Percentiles rank a stretch among this genome's conserved stretches.
These are phyloP conservation scores for Gopherus flavomarginatus DNA, from an alignment of 2,113 vertebrate genomes.

Conservation along the genomic window DNA sequence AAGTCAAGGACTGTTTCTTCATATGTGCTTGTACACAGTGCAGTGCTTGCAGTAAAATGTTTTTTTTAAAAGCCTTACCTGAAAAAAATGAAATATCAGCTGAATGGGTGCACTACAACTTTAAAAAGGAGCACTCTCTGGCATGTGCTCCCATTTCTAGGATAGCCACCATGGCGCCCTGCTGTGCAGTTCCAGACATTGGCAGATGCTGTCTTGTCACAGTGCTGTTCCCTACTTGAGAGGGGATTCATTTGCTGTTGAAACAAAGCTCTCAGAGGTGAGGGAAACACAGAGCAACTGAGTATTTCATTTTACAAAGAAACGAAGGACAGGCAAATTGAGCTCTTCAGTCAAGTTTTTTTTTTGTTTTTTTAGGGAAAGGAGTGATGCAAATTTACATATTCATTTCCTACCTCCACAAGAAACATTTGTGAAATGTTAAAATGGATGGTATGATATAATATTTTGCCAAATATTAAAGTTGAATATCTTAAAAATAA, in stretches of 20 bases:
- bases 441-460: background rate
- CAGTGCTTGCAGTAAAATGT: fast-evolving
- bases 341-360: background rate
- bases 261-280: background rate
- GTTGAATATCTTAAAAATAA: background rate
- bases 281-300: background rate
- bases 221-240: background rate
- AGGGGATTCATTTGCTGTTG: slow-evolving; percentile 41
- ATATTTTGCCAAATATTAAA: background rate
- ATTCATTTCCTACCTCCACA: background rate
- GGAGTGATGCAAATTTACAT: fast-evolving
- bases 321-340: background rate
- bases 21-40: fast-evolving
- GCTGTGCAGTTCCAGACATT: slow-evolving; percentile 19
- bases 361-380: background rate
- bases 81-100: fast-evolving
- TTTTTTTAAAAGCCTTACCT: background rate
- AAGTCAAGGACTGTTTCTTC: background rate
- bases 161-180: background rate
- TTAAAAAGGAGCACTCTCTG: background rate
- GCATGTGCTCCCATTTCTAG: background rate
- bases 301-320: background rate
- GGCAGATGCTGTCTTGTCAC: slow-evolving; percentile 51
- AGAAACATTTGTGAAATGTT: background rate
- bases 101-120: background rate